Evolutionary conservation across 2,113 vertebrate species (phyloP).

Genomic region (Misgurnus mizolepis): DNA sequence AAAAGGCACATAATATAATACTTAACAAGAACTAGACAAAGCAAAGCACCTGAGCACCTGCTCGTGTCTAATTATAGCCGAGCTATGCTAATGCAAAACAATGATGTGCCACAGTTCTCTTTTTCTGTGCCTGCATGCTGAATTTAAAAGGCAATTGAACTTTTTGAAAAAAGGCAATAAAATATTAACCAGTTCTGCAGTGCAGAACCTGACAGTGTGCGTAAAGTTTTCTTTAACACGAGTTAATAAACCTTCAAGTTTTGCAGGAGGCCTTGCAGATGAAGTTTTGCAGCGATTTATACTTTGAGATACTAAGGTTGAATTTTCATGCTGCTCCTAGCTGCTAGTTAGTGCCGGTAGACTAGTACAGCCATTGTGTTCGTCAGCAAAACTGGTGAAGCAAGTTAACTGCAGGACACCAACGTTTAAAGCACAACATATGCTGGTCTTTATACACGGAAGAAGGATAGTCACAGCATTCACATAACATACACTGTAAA

Average conservation of each 20-base stretch:
- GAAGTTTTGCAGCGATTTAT: not conserved
- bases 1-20: constrained; percentile 64
- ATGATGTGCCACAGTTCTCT: constrained; percentile 47
- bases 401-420: too few relatives aligned
- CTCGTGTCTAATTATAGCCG: constrained; percentile 66
- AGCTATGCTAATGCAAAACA: constrained; percentile 55
- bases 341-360: too few relatives aligned
- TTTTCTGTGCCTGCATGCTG: constrained; percentile 1
- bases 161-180: not conserved
- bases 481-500: too few relatives aligned
- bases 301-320: not conserved
- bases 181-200: constrained; percentile 5
- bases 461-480: too few relatives aligned
- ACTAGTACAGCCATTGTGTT: too few relatives aligned
- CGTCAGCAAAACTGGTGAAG: too few relatives aligned
- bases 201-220: not conserved
- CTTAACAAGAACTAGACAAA: constrained; percentile 65
- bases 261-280: not conserved
- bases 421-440: too few relatives aligned
- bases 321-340: not conserved
- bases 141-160: constrained; percentile 38
- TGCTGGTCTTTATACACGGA: too few relatives aligned
- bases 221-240: constrained; percentile 26
- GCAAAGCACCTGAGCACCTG: constrained; percentile 71
- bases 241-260: constrained; percentile 11